These are phyloP conservation scores for Propithecus perrieri DNA, from an alignment of 2,797 vertebrate species.

Conservation along the genomic window DNA sequence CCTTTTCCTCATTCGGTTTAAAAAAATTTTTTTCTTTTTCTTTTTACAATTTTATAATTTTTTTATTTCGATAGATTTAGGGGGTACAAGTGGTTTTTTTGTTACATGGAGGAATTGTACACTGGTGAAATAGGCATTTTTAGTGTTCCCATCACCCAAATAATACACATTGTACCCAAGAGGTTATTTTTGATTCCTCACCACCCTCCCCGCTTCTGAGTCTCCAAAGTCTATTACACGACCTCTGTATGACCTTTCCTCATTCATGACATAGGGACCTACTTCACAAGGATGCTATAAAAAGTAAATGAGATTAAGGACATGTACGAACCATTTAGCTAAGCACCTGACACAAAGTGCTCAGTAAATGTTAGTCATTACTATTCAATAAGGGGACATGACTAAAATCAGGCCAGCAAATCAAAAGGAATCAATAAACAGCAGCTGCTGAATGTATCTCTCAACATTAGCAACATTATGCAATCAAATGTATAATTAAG, in stretches of 20 bases:
- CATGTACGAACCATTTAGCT: background rate
- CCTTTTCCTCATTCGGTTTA: background rate
- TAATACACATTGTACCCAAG: no score
- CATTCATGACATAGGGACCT: background rate
- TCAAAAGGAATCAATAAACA: background rate
- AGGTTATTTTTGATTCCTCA: no score
- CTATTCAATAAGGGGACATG: background rate
- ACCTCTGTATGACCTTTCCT: background rate
- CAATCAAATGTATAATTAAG: background rate
- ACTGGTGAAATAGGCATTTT: no score
- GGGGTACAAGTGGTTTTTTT: no score
- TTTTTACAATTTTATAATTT: no score
- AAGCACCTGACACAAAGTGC: background rate
- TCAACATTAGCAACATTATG: background rate
- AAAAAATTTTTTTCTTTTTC: no score
- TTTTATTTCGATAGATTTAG: no score
- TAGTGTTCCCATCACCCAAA: no score
- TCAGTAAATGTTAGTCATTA: background rate
- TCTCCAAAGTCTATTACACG: no score
- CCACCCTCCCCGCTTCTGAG: no score
- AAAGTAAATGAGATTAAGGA: background rate
- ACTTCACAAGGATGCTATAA: background rate
- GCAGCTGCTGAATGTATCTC: background rate
- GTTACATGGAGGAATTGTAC: no score
- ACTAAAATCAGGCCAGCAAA: background rate